Base-by-base conservation (phyloP, 2,888 invertebrate species). In the Cosmia pyralina region DNA sequence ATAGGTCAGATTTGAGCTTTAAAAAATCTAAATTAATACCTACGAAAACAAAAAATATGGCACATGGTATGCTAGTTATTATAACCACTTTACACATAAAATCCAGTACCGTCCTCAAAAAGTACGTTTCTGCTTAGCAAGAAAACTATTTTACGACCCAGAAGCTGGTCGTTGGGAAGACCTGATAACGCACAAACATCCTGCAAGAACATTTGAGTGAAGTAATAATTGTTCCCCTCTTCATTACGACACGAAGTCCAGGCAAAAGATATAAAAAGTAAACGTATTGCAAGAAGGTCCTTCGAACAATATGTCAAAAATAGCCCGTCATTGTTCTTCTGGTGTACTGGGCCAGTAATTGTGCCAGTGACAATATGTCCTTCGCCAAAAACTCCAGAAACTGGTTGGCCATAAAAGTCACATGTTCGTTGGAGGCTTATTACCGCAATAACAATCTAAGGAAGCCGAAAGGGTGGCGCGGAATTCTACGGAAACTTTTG, bases 361-460 rank as follows among this genome's bases (percentile, higher is more conserved):
- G 92, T 90, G 87, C 88, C 90, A 89, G 92, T 92, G 93, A 94
- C 94, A 93, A 94, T 94, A 93, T 92, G 91, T 89, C 88, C 90
- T 90, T 89, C 90, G 89, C 92, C 90, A 92, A 90, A 95, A 94
- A 93, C 91, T 93, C 92, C 87, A 90, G 90, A 92, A 94, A 94
- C 94, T 93, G 92, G 90, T 89, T 91, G 88, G 91, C 91, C 90
- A 94, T 95, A 96, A 96, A 95, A 94, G 93, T 95, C 95, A 95
- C 95, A 95, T 95, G 95, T 92, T 94, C 91, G 88, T 92, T 90
- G 89, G 89, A 89, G 90, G 91, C 94, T 95, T 96, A 95, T 95
- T 95, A 94, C 94, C 88, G 93, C 93, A 89, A 94, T 96, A 95
- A 95, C 95, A 94, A 95, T 96, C 95, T 95, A 94, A 95, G 94